Evolutionary conservation across 1,140 invertebrate genomes (phyloP), one percentile per base, ranked within the genome.

Genomic region (Maconellicoccus hirsutus): DNA sequence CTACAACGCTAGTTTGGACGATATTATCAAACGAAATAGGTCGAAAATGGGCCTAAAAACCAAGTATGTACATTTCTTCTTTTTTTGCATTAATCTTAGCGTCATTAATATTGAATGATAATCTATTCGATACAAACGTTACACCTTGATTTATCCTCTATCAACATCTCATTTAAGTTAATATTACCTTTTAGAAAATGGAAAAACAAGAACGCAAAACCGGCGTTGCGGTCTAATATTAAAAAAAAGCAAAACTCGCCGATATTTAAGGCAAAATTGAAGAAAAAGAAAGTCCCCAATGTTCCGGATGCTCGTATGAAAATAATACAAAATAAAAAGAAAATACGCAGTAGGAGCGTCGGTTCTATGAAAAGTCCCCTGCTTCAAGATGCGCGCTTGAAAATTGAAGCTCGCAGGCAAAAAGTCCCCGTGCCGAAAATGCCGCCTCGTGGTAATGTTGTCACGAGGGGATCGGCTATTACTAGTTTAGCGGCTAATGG

Each of bases 331-430:
- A 66, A 66, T 66, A 66, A 66, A 25, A 66, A 25, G 21, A 23
- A 26, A 10, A 4, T 66, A 66, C 21, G 61, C 25, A 12, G 22
- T 23, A 66, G 19, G 16, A 66, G 25, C 19, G 42, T 52, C 4
- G 42, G 16, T 4, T 8, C 4, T 16, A 52, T 16, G 42, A 66
- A 16, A 66, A 66, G 61, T 22, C 61, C 61, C 1, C 16, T 66
- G 61, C 21, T 66, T 3, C 2, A 23, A 26, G 61, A 66, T 23
- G 61, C 61, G 10, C 21, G 61, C 10, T 25, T 66, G 61, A 66
- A 66, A 66, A 66, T 66, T 23, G 61, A 66, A 66, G 61, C 61
- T 66, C 61, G 61, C 8, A 22, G 25, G 61, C 21, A 66, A 23
- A 66, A 19, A 4, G 61, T 33, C 29, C 29, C 12, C 42, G 12